Base-by-base conservation (phyloP, 2,113 vertebrate genomes). In the Tapirus terrestris region DNA sequence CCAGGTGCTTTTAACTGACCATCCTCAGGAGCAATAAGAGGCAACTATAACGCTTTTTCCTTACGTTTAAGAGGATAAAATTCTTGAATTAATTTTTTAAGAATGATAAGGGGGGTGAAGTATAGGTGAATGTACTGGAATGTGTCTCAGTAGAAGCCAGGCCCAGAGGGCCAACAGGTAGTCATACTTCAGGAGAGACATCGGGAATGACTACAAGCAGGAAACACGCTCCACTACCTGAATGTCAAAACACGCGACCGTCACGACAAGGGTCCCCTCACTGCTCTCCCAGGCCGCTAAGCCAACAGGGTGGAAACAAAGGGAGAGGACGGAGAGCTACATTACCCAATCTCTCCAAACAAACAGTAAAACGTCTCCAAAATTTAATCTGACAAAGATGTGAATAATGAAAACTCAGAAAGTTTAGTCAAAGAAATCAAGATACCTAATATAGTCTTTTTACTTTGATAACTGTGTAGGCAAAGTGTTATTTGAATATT, bases 381-480 rank as follows among this genome's bases (percentile, higher is more conserved):
- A 70, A 97, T 97, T 45, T 93, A 90, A 68, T 95, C 91, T 94
- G 97, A 95, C 25, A 72, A 97, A 98, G 60, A 98, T 70, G 1
- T 94, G 97, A 97, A 96, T 2, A 16, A 91, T 0, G 79, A 82
- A 95, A 91, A 94, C 0, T 97, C 93, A 70, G 68, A 80, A 48
- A 76, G 51, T 89, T 65, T 92, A 75, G 90, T 83, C 76, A 97
- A 97, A 97, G 96, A 94, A 97, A 97, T 97, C 89, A 97, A 97
- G 96, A 98, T 96, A 97, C 92, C 97, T 94, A 92, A 80, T 80
- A 96, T 29, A 96, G 51, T 81, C 80, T 95, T 98, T 96, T 96
- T 98, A 97, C 92, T 93, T 95, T 36, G 75, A 97, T 81, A 97
- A 63, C 80, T 97, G 98, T 68, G 58, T 96, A 97, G 97, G 95